phyloP scores from a whole-genome alignment of 2,113 vertebrate species.

The Chaetura pelagica region DNA sequence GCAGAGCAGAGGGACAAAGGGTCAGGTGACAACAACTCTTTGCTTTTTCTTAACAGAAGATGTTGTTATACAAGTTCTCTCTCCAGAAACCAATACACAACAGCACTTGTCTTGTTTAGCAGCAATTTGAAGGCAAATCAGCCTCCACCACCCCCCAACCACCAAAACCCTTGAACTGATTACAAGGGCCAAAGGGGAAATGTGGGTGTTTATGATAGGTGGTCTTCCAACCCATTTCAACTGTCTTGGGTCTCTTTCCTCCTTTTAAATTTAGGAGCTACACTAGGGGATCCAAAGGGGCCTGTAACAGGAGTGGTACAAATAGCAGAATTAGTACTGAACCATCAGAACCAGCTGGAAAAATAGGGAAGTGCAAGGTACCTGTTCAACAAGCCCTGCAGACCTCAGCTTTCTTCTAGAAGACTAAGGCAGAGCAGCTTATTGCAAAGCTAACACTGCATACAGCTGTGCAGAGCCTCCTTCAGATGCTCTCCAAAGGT shows the following conservation, averaged over 20 bases:
- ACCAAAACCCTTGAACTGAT: constrained; percentile 27
- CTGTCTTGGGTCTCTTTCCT: constrained; percentile 36
- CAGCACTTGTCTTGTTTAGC: background rate
- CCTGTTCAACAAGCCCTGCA: background rate
- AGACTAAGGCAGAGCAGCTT: background rate
- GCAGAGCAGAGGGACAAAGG: no score
- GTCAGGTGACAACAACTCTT: no score
- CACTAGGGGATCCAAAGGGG: constrained; percentile 38
- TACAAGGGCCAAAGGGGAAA: constrained; percentile 38
- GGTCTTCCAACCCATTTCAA: constrained; percentile 49
- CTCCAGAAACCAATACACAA: background rate
- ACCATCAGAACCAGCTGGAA: constrained; percentile 25
- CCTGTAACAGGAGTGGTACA: constrained; percentile 44
- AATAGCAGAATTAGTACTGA: background rate
- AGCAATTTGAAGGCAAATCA: background rate
- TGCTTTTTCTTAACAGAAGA: no score
- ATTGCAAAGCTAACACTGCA: background rate
- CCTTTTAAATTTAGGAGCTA: constrained; percentile 46
- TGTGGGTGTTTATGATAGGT: constrained; percentile 28
- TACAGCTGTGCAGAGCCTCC: background rate
- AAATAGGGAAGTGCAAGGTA: background rate
- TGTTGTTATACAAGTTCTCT: background rate
- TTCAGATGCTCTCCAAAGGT: background rate
- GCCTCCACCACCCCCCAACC: background rate
- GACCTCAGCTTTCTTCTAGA: background rate